Evolutionary conservation across 1,140 invertebrate species (phyloP).

Genomic region (Marisa cornuarietis): DNA sequence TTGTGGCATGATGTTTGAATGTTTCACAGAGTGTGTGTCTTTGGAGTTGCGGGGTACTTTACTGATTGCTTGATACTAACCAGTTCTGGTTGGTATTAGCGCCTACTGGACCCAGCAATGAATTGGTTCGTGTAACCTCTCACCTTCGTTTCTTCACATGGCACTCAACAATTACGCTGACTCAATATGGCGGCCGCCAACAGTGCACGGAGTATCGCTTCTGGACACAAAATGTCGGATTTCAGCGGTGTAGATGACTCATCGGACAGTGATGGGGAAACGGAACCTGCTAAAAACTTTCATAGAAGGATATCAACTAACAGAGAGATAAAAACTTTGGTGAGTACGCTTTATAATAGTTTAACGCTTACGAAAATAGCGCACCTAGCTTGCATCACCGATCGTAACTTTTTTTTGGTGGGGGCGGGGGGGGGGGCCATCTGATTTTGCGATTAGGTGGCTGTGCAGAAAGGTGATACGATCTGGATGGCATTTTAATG

Average conservation of each 20-base stretch:
- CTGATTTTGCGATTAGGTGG: too few relatives aligned
- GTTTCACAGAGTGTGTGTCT: too few relatives aligned
- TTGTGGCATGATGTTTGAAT: too few relatives aligned
- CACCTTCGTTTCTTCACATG: constrained; percentile 3
- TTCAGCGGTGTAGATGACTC: constrained; percentile 65
- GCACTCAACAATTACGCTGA: constrained; percentile 20
- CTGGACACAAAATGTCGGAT: constrained; percentile 33
- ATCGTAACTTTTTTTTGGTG: too few relatives aligned
- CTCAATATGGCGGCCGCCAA: constrained; percentile 45
- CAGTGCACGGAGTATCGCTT: constrained; percentile 30
- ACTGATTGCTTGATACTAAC: too few relatives aligned
- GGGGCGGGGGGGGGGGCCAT: too few relatives aligned
- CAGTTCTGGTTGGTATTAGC: too few relatives aligned
- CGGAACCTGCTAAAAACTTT: constrained; percentile 74
- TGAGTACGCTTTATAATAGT: constrained; percentile 61
- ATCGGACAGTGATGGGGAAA: constrained; percentile 76
- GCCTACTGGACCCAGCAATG: too few relatives aligned
- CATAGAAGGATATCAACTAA: constrained; percentile 75
- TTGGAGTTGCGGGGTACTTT: too few relatives aligned
- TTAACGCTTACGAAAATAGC: background rate
- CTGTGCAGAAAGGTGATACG: too few relatives aligned
- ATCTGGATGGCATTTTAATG: too few relatives aligned
- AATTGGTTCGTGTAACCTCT: background rate
- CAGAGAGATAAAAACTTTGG: constrained; percentile 73
- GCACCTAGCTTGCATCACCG: too few relatives aligned